phyloP scores from a whole-genome alignment of 2,113 vertebrate species.

The Hippocampus abdominalis region DNA sequence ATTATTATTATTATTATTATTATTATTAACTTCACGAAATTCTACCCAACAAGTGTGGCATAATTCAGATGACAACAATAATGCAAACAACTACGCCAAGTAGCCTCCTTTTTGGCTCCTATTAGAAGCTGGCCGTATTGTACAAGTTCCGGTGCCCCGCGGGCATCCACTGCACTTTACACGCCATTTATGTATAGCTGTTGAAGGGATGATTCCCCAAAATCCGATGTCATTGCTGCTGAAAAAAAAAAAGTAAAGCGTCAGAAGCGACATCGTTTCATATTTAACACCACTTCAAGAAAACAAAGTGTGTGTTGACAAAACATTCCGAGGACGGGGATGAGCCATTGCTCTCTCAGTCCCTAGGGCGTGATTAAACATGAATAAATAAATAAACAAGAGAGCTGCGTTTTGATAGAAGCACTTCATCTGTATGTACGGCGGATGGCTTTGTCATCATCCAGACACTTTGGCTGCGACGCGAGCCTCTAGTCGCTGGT shows the following conservation, averaged over 20 bases:
- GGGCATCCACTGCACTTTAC: too few relatives aligned
- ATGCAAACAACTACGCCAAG: too few relatives aligned
- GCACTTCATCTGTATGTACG: constrained; percentile 60
- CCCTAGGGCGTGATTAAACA: not conserved
- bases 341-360: constrained; percentile 7
- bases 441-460: constrained; percentile 50
- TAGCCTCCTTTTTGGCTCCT: too few relatives aligned
- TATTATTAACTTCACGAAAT: too few relatives aligned
- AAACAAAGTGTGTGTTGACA: constrained; percentile 38
- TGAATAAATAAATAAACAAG: constrained; percentile 23
- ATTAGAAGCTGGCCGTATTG: too few relatives aligned
- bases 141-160: too few relatives aligned
- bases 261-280: not conserved
- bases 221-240: not conserved
- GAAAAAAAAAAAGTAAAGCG: not conserved
- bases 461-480: constrained; percentile 38
- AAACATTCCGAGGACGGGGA: constrained; percentile 28
- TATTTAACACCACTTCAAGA: constrained; percentile 24
- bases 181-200: too few relatives aligned
- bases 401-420: constrained; percentile 40
- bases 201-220: too few relatives aligned
- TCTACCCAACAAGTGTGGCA: too few relatives aligned
- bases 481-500: constrained; percentile 36
- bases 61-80: too few relatives aligned
- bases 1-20: too few relatives aligned